Evolutionary conservation across 37 sponge, comb jelly and placozoan genomes (phyloP), one percentile per base, ranked within the genome.

Genomic region (Agelas oroides): DNA sequence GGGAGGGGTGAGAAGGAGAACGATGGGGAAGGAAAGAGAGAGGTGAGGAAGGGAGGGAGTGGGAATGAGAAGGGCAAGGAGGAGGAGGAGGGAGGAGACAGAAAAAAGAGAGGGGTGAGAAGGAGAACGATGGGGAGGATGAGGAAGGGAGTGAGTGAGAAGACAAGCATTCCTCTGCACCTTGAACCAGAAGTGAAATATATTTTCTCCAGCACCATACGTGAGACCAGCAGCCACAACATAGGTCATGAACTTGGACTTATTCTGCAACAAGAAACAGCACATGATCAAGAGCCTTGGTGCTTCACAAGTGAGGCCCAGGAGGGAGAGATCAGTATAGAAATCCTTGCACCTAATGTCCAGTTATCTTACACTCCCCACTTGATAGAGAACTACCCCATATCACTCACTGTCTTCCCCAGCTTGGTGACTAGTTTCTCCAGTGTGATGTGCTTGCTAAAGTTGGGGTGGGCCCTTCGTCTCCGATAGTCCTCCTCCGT

Each of bases 401-500:
- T n/a, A n/a, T 21, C 8, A 40, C 86, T 59, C 80, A 97, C 97
- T 59, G 99, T 92, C 55, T 94, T 96, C 6, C 99, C 99, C 27
- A 98, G 82, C 57, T 96, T 96, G 52, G 91, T 92, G 55, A 96
- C 93, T 20, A 86, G 85, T 64, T 98, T 98, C 59, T 98, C 99
- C 2, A 86, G 81, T 21, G 79, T 85, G 59, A 92, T 85, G 59
- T 96, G 94, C 8, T 84, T 78, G 40, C 94, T 94, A 85, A 91
- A 98, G 78, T 92, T 92, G 19, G 96, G 99, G 71, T 98, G 99
- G 23, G 91, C 73, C 60, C 91, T 89, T 23, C 99, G 76, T n/a
- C 93, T 54, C 18, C 99, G 74, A 57, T 98, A 98, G 75, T 98
- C 99, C 73, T 98, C 99, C 62, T 98, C 99, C 32, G 93, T 92